These are phyloP conservation scores for Brenthis hecate DNA, from an alignment of 2,888 invertebrate genomes.

Conservation along the genomic window DNA sequence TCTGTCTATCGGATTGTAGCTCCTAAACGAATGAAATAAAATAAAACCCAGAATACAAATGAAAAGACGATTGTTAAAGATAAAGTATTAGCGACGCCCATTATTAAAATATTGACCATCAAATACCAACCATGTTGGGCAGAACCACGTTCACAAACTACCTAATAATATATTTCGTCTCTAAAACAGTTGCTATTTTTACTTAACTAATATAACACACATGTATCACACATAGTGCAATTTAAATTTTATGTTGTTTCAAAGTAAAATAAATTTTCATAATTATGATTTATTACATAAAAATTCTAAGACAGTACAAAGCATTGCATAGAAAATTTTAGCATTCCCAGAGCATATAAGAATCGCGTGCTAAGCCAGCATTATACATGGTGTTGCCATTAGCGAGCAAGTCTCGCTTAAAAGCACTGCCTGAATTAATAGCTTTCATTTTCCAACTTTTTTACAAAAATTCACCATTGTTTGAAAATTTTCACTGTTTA, in stretches of 20 bases:
- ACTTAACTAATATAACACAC: background rate
- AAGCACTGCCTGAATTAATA: conserved; percentile 36
- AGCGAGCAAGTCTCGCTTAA: conserved; percentile 35
- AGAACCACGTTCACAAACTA: too few species aligned
- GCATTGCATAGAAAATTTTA: conserved; percentile 18
- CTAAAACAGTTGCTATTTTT: too few species aligned
- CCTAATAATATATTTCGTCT: too few species aligned
- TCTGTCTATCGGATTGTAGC: too few species aligned
- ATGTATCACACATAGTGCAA: background rate
- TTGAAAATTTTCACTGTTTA: conserved; percentile 20
- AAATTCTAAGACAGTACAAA: conserved; percentile 7
- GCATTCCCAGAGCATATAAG: conserved; percentile 29
- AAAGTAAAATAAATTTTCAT: conserved; percentile 3
- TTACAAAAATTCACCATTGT: conserved; percentile 12
- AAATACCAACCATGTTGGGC: too few species aligned
- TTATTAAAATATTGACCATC: too few species aligned
- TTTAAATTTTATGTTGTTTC: background rate
- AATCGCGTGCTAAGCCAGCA: conserved; percentile 36
- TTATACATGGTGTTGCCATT: conserved; percentile 39
- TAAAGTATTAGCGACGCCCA: too few species aligned
- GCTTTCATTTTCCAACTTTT: conserved; percentile 28
- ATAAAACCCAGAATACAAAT: too few species aligned
- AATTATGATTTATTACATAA: conserved; percentile 7
- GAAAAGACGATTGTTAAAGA: too few species aligned
- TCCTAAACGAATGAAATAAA: too few species aligned